Conservation (phyloP, 2,797 vertebrate species). For the Lycodopsis pacificus region DNA sequence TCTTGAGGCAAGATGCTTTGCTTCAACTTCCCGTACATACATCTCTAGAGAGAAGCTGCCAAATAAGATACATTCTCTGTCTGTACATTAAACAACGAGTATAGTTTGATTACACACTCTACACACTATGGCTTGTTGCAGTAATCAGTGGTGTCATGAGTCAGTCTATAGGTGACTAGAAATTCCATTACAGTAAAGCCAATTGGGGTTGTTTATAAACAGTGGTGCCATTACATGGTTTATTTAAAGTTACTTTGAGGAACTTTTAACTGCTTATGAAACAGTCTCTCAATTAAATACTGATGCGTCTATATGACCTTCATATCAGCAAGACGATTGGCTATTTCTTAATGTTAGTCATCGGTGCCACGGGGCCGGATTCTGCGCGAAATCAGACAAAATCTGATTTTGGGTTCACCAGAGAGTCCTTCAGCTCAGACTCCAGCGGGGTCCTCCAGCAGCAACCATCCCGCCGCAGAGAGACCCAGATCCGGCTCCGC, state of each 20-base stretch:
- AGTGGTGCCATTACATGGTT: neutral
- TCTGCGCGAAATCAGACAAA: too few species aligned
- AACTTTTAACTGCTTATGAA: neutral
- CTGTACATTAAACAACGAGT: neutral
- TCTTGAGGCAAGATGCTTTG: slow-evolving; percentile 1
- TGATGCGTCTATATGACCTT: neutral
- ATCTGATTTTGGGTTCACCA: neutral
- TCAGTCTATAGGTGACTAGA: neutral
- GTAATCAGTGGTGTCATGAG: neutral
- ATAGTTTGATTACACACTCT: neutral
- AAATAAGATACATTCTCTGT: neutral
- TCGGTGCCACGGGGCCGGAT: neutral
- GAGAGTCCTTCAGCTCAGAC: neutral
- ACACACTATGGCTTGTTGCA: neutral
- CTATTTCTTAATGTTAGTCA: neutral
- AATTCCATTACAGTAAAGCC: neutral
- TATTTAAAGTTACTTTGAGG: neutral
- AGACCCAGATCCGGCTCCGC: neutral
- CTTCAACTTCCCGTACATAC: neutral
- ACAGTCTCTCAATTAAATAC: neutral
- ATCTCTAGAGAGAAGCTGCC: neutral
- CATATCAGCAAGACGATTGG: neutral
- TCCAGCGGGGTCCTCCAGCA: too few species aligned
- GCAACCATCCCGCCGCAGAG: neutral
- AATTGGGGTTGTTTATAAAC: neutral